These are phyloP conservation scores for Bubo blakistoni DNA, from an alignment of 2,113 vertebrate species.

Conservation along the genomic window DNA sequence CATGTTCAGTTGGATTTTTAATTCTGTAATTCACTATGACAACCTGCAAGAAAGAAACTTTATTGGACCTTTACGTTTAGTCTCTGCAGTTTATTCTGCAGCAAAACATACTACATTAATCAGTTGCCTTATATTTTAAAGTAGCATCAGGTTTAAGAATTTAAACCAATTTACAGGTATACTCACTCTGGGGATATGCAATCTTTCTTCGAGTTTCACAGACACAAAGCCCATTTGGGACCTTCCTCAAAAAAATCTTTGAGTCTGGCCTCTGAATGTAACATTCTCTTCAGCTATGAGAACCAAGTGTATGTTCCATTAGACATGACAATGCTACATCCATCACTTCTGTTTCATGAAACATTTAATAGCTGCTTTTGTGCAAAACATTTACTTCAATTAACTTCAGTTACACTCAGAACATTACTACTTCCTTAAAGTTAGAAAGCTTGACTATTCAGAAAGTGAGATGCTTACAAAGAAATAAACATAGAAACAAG, in stretches of 20 bases:
- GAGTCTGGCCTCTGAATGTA: background rate
- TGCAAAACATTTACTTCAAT: background rate
- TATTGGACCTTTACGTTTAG: background rate
- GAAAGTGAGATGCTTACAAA: background rate
- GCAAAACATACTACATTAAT: background rate
- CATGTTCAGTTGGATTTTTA: background rate
- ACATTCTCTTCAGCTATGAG: background rate
- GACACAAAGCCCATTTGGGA: background rate
- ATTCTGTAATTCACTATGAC: background rate
- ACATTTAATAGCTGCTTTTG: background rate
- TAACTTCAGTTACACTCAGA: background rate
- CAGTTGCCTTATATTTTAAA: background rate
- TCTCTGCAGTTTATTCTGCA: background rate
- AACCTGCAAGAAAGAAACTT: background rate
- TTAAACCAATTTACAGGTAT: background rate
- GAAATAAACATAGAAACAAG: background rate
- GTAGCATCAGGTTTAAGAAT: background rate
- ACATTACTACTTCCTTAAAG: background rate
- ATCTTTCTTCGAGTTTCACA: background rate
- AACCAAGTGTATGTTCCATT: background rate
- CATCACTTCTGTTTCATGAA: background rate
- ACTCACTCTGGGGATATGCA: background rate
- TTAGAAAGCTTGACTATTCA: background rate
- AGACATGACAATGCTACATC: background rate
- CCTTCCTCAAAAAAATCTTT: background rate